These are phyloP conservation scores for Clunio marinus DNA, from an alignment of 2,888 invertebrate species.

Conservation along the genomic window DNA sequence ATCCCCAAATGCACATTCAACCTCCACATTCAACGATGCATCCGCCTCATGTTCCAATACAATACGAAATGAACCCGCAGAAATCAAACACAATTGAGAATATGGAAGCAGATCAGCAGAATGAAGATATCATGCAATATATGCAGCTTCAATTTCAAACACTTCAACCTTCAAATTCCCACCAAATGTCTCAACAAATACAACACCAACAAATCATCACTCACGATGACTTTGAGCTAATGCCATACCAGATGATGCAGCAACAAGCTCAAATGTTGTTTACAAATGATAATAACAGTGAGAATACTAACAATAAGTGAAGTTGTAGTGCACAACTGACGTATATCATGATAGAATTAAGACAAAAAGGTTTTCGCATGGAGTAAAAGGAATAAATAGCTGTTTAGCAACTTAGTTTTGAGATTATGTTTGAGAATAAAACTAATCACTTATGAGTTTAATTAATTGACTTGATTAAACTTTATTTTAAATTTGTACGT, in stretches of 20 bases:
- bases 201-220: slow-evolving; percentile 40
- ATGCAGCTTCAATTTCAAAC: slow-evolving; percentile 41
- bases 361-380: too few relatives aligned
- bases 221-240: slow-evolving; percentile 49
- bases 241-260: slow-evolving; percentile 52
- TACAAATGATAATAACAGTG: slow-evolving; percentile 28
- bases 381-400: too few relatives aligned
- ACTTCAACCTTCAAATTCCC: slow-evolving; percentile 41
- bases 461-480: too few relatives aligned
- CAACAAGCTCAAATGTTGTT: slow-evolving; percentile 52
- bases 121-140: slow-evolving; percentile 39
- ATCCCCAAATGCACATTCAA: slow-evolving; percentile 24
- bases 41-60: slow-evolving; percentile 39
- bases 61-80: slow-evolving; percentile 45
- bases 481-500: too few relatives aligned
- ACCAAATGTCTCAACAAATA: slow-evolving; percentile 38
- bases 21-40: slow-evolving; percentile 33
- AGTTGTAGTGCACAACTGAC: not conserved
- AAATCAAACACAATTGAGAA: slow-evolving; percentile 36
- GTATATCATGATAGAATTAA: too few relatives aligned
- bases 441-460: too few relatives aligned
- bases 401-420: too few relatives aligned
- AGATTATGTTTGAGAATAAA: too few relatives aligned
- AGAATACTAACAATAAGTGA: not conserved
- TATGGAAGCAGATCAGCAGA: slow-evolving; percentile 17